Evolutionary conservation across 2,113 vertebrate genomes (phyloP), one percentile per base, ranked within the genome.

Genomic region (human): DNA sequence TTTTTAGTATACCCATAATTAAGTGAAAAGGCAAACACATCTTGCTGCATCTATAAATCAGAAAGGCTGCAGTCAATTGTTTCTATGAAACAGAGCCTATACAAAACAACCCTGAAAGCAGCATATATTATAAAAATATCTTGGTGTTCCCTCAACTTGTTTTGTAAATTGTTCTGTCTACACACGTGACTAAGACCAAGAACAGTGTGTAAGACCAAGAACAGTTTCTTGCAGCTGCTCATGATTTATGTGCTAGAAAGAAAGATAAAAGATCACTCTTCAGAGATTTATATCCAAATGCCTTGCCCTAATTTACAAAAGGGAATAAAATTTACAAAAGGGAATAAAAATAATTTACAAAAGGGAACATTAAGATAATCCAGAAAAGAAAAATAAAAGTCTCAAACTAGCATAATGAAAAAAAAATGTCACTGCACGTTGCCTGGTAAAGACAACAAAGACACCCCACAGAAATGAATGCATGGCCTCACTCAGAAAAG

Each of bases 81-180:
- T 96, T 89, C 83, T 83, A 45, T 57, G 87, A 97, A 78, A 88
- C 72, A 48, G 61, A 94, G 81, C 86, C 94, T 90, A 82, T 57
- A 86, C 92, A 96, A 97, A 97, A 61, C 72, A 90, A 84, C 18
- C 43, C 66, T 35, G 87, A 93, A 81, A 78, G 90, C 10, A 43
- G 52, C 8, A 23, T 75, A 23, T 52, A 66, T 88, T 83, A 73
- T 43, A 92, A 95, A 96, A 92, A 80, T 61, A 86, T 83, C 72
- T 78, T 78, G 48, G 40, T 70, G 88, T 90, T 76, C 85, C 80
- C 43, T 93, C 93, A 76, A 93, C 97, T 94, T 89, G 79, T 87
- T 96, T 91, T 70, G 93, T 97, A 97, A 97, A 93, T 92, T 76
- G 93, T 90, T 95, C 92, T 95, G 25, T 64, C 84, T 93, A 66